Conservation (phyloP, 2,113 vertebrate genomes). For the Notiomystis cincta region DNA sequence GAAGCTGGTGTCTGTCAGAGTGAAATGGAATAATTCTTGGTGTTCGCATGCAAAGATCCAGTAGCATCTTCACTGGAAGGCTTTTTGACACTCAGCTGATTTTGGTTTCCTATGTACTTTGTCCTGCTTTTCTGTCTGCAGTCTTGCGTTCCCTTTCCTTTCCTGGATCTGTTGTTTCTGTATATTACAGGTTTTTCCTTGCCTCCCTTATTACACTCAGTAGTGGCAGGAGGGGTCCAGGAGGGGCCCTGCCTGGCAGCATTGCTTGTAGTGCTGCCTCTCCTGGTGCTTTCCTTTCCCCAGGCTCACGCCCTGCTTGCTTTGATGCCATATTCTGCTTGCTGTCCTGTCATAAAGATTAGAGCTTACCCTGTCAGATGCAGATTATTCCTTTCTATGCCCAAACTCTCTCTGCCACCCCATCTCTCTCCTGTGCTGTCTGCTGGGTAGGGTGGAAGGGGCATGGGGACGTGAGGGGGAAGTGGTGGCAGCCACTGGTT, state of each 20-base stretch:
- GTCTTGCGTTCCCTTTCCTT: not conserved
- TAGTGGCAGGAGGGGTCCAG: not conserved
- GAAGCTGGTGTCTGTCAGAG: not conserved
- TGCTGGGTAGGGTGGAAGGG: not conserved
- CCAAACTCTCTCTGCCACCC: accelerated
- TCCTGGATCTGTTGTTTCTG: not conserved
- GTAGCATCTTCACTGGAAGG: not conserved
- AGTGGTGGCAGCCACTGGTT: not conserved
- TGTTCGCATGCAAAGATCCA: not conserved
- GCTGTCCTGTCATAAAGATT: not conserved
- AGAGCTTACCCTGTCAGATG: not conserved
- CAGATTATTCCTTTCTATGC: not conserved
- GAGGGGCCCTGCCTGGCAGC: not conserved
- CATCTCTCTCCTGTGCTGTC: accelerated
- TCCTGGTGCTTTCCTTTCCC: not conserved
- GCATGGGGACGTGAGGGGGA: not conserved
- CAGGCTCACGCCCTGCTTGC: not conserved
- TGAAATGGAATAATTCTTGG: not conserved
- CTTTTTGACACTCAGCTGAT: not conserved
- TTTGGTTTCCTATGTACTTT: not conserved
- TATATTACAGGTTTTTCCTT: not conserved
- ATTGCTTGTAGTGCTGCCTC: not conserved
- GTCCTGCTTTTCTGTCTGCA: not conserved
- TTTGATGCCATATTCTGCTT: not conserved
- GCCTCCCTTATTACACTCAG: not conserved